Evolutionary conservation across 1,140 invertebrate species (phyloP).

Genomic region (Diorhabda elongata): DNA sequence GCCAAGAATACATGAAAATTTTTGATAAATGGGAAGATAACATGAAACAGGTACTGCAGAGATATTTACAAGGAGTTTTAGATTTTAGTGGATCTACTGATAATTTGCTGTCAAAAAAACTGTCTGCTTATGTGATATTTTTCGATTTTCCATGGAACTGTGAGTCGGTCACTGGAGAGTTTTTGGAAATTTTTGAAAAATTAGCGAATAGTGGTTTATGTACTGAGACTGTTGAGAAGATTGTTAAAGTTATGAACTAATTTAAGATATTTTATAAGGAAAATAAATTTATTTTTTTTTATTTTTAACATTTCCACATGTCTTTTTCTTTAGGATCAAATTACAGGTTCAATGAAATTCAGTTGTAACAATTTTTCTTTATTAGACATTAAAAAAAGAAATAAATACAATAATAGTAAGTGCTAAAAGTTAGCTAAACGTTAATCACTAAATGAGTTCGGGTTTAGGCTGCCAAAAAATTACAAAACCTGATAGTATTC

Average conservation of each 20-base stretch:
- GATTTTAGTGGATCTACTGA: conserved; percentile 27
- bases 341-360: too few relatives aligned
- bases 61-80: conserved; percentile 47
- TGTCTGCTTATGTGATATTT: conserved; percentile 58
- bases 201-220: conserved; percentile 14
- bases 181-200: conserved; percentile 20
- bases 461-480: conserved; percentile 14
- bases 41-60: conserved; percentile 48
- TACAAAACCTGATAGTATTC: background rate
- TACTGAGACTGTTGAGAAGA: conserved; percentile 21
- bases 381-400: conserved; percentile 22
- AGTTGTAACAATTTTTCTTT: conserved; percentile 3
- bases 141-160: conserved; percentile 53
- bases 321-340: too few relatives aligned
- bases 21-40: conserved; percentile 56
- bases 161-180: background rate
- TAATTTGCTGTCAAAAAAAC: conserved; percentile 45
- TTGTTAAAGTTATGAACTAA: conserved; percentile 3
- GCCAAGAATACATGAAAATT: conserved; percentile 53
- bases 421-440: conserved; percentile 24
- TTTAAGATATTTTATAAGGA: too few relatives aligned
- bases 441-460: conserved; percentile 19
- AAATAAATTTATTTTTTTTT: too few relatives aligned
- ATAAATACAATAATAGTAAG: conserved; percentile 24
- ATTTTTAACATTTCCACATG: too few relatives aligned